phyloP scores from a whole-genome alignment of 2,797 vertebrate genomes.

The Hydrocynus forskahlii region DNA sequence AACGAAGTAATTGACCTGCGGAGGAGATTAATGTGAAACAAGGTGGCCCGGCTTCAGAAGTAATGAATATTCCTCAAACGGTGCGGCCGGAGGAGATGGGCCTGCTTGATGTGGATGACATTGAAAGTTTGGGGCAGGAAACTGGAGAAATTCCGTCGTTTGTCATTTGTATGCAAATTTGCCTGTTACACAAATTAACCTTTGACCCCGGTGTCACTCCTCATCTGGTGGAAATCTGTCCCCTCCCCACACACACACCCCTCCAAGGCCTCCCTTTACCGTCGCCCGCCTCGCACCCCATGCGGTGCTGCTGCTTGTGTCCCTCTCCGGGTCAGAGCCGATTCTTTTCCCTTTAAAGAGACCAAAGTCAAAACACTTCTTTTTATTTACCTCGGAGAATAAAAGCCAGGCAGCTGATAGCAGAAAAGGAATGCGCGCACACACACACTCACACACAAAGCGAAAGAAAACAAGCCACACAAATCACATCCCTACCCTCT shows the following conservation, averaged over 20 bases:
- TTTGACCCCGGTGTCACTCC: slow-evolving; percentile 94
- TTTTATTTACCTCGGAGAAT: slow-evolving; percentile 81
- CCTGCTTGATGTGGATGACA: slow-evolving; percentile 93
- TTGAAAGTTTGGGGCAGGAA: slow-evolving; percentile 95
- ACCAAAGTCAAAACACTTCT: slow-evolving; percentile 71
- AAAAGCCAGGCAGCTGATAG: slow-evolving; percentile 34
- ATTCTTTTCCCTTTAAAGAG: slow-evolving; percentile 67
- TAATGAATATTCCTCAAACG: slow-evolving; percentile 94
- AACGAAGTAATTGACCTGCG: slow-evolving; percentile 96
- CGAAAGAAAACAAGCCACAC: slow-evolving; percentile 74
- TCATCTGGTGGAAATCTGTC: slow-evolving; percentile 89
- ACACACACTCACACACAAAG: slow-evolving; percentile 30
- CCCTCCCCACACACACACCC: slow-evolving; percentile 60
- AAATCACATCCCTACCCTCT: slow-evolving; percentile 25
- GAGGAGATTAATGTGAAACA: slow-evolving; percentile 96
- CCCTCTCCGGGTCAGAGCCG: slow-evolving; percentile 75
- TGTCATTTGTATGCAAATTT: slow-evolving; percentile 99
- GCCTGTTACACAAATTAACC: slow-evolving; percentile 99
- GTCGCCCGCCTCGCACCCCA: slow-evolving; percentile 59
- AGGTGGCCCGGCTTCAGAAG: slow-evolving; percentile 93
- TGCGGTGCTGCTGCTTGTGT: slow-evolving; percentile 66
- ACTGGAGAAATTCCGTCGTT: slow-evolving; percentile 97
- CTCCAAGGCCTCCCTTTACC: slow-evolving; percentile 38
- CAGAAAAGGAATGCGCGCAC: slow-evolving; percentile 31
- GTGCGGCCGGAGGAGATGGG: slow-evolving; percentile 78